phyloP scores from a whole-genome alignment of 2,113 vertebrate species.

The Calonectris borealis region DNA sequence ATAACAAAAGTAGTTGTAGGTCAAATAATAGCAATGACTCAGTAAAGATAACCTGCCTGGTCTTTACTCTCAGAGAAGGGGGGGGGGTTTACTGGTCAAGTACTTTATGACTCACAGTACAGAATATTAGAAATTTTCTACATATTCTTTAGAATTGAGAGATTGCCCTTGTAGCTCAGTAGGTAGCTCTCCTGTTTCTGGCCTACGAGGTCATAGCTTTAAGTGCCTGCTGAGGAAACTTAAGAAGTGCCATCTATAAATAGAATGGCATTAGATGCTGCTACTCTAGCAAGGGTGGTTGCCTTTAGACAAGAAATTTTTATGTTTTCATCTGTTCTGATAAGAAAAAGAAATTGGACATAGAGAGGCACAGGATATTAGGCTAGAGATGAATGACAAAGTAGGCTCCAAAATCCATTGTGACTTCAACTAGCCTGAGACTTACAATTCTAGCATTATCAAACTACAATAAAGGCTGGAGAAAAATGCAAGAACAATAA shows the following conservation, averaged over 20 bases:
- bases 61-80: slow-evolving; percentile 19
- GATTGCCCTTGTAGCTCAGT: slow-evolving; percentile 63
- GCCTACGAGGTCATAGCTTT: slow-evolving; percentile 49
- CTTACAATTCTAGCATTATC: neutral
- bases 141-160: slow-evolving; percentile 58
- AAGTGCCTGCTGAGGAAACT: slow-evolving; percentile 66
- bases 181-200: slow-evolving; percentile 66
- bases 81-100: slow-evolving; percentile 13
- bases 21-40: slow-evolving; percentile 29
- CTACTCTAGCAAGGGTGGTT: slow-evolving; percentile 45
- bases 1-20: neutral
- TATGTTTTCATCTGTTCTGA: slow-evolving; percentile 12
- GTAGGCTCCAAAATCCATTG: neutral
- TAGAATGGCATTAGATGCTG: slow-evolving; percentile 50
- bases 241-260: slow-evolving; percentile 69
- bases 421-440: neutral
- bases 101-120: slow-evolving; percentile 58
- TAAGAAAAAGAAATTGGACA: neutral
- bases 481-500: neutral
- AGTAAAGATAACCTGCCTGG: slow-evolving; percentile 20
- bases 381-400: neutral
- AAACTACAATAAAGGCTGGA: neutral
- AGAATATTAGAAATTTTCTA: slow-evolving; percentile 54
- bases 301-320: slow-evolving; percentile 45
- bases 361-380: neutral